Conservation (phyloP, 1,140 invertebrate species). For the Drosophila subpulchrella region DNA sequence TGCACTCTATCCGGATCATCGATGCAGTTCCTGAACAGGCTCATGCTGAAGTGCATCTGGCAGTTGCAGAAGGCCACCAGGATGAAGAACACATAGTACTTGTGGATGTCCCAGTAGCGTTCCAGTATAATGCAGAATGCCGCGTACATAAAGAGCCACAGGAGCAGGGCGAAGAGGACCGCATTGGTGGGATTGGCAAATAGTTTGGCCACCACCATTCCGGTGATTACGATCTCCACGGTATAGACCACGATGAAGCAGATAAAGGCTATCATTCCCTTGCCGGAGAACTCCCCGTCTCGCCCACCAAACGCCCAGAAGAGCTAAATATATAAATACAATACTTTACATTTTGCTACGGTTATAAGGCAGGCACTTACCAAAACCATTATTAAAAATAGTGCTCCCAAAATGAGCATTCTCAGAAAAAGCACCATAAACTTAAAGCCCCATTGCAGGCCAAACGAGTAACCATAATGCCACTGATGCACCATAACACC, state of each 20-base stretch:
- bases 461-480: constrained; percentile 65
- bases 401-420: constrained; percentile 18
- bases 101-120: constrained; percentile 47
- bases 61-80: constrained; percentile 64
- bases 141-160: constrained; percentile 69
- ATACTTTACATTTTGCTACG: too few relatives aligned
- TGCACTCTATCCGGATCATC: constrained; percentile 4
- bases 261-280: constrained; percentile 12
- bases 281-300: neutral
- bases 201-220: constrained; percentile 55
- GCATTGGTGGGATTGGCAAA: constrained; percentile 48
- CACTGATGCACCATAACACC: constrained; percentile 72
- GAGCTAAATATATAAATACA: constrained; percentile 16
- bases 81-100: constrained; percentile 46
- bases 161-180: constrained; percentile 42
- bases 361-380: constrained; percentile 19
- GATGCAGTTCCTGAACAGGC: constrained; percentile 33
- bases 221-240: constrained; percentile 54
- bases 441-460: constrained; percentile 46
- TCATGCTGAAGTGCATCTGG: constrained; percentile 58
- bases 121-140: constrained; percentile 56
- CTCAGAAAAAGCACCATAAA: constrained; percentile 55
- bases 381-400: constrained; percentile 31
- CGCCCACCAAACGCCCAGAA: constrained; percentile 17
- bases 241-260: constrained; percentile 45